Percentiles rank a stretch among this genome's conserved stretches.
phyloP scores from a whole-genome alignment of 2,113 vertebrate species.

The Ochotona princeps region DNA sequence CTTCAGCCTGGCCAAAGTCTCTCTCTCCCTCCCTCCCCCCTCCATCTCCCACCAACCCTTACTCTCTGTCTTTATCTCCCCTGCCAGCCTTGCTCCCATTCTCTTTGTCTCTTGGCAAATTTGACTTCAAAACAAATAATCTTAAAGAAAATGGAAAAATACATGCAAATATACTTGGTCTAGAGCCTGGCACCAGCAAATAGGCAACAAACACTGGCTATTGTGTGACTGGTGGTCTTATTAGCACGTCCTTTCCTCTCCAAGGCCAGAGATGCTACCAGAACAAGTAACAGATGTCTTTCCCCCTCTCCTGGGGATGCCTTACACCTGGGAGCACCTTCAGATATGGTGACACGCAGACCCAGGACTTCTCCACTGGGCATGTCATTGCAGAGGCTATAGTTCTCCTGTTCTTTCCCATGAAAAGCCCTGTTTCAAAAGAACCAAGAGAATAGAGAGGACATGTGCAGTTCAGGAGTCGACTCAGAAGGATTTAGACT shows the following conservation, averaged over 20 bases:
- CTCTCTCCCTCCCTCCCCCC: too few species aligned
- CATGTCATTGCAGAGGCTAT: neutral
- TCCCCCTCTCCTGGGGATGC: neutral
- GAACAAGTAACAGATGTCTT: neutral
- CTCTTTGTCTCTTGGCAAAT: too few species aligned
- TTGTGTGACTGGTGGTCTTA: neutral
- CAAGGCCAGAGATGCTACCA: neutral
- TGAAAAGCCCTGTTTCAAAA: neutral
- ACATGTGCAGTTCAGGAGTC: neutral
- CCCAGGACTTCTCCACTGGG: neutral
- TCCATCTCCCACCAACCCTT: too few species aligned
- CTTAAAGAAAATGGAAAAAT: neutral
- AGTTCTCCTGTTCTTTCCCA: neutral
- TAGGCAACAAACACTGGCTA: neutral
- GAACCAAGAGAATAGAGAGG: conserved; percentile 24
- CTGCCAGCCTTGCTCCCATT: too few species aligned
- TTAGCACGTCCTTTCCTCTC: neutral
- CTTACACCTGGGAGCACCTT: neutral
- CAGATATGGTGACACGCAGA: neutral
- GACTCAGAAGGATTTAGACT: neutral
- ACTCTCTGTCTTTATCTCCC: too few species aligned
- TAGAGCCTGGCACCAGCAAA: neutral
- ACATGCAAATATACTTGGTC: neutral
- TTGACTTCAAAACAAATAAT: too few species aligned
- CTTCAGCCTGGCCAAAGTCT: too few species aligned